These are phyloP conservation scores for Leucopsar rothschildi DNA, from an alignment of 2,113 vertebrate genomes.

Conservation along the genomic window DNA sequence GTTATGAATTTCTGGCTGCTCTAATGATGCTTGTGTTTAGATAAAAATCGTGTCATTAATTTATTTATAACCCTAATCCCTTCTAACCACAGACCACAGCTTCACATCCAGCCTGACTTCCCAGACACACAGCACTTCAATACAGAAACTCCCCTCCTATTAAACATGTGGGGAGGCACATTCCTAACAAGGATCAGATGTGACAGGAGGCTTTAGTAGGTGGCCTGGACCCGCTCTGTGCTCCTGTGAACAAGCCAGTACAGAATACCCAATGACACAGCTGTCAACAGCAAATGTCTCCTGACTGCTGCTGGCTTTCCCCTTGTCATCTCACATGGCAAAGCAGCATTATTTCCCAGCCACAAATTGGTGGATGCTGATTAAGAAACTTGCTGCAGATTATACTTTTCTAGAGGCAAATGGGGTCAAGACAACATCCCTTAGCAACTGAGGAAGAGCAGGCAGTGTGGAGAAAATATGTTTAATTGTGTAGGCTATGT, in stretches of 20 bases:
- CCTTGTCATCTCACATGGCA: not conserved
- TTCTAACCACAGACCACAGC: not conserved
- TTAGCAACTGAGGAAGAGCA: not conserved
- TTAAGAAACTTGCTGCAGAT: not conserved
- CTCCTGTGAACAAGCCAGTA: not conserved
- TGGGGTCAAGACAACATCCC: not conserved
- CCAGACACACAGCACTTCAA: not conserved
- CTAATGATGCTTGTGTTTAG: not conserved
- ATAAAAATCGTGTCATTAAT: not conserved
- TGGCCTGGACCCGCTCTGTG: not conserved
- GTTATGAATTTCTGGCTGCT: not conserved
- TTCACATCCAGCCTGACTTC: not conserved
- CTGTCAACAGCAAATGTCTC: not conserved
- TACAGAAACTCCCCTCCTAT: not conserved
- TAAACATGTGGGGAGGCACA: not conserved
- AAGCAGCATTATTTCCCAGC: not conserved
- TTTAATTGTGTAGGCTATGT: not conserved
- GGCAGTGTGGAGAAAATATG: not conserved
- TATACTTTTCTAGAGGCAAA: not conserved
- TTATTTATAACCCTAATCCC: not conserved
- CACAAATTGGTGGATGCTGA: not conserved
- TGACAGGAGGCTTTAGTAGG: not conserved
- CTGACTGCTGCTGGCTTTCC: not conserved
- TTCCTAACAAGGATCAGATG: not conserved
- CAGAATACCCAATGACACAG: accelerated